Evolutionary conservation across 1,140 invertebrate genomes (phyloP).

Genomic region (Condylostylus longicornis): DNA sequence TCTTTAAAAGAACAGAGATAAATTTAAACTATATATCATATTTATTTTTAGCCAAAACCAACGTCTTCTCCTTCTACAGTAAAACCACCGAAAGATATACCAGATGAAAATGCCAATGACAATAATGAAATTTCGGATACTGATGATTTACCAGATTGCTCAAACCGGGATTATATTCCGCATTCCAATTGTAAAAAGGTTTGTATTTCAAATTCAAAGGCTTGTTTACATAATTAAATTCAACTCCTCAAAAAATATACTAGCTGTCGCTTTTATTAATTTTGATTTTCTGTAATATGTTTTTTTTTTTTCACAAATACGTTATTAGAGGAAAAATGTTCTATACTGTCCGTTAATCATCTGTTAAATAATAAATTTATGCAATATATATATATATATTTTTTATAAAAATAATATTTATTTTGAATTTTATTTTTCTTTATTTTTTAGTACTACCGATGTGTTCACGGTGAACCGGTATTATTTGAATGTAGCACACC

Average conservation of each 20-base stretch:
- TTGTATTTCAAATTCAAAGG: constrained; percentile 1
- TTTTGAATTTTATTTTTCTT: neutral
- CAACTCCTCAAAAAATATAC: neutral
- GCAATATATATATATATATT: neutral
- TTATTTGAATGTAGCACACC: constrained; percentile 53
- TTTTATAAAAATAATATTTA: neutral
- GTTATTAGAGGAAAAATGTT: no score
- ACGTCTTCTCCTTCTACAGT: constrained; percentile 12
- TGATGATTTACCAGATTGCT: constrained; percentile 28
- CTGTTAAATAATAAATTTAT: no score
- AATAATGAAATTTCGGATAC: constrained; percentile 13
- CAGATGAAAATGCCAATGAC: neutral
- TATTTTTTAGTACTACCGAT: constrained; percentile 55
- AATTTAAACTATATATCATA: neutral
- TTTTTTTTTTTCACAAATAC: no score
- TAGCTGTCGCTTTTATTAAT: no score
- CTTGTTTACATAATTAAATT: neutral
- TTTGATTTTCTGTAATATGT: no score
- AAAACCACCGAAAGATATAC: constrained; percentile 11
- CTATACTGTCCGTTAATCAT: no score
- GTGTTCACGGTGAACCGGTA: constrained; percentile 56
- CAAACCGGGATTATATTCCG: constrained; percentile 45
- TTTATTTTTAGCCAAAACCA: constrained; percentile 11
- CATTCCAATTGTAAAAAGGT: constrained; percentile 45
- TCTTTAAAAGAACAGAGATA: neutral